phyloP scores from a whole-genome alignment of 1,140 invertebrate genomes.

The Drosophila mojavensis region DNA sequence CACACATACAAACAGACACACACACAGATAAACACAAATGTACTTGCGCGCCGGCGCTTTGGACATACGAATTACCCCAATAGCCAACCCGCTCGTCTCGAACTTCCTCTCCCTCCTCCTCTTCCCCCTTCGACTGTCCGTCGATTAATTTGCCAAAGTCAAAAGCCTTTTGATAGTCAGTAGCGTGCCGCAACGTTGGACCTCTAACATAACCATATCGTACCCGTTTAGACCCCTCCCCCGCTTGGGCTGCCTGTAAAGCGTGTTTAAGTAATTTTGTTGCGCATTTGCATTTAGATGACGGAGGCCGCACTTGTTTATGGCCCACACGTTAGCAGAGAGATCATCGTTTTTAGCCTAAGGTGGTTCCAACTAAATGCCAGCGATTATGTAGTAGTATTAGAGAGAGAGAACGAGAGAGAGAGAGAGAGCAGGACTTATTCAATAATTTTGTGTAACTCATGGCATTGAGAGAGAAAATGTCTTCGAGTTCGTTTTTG shows the following conservation, averaged over 20 bases:
- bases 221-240: constrained; percentile 31
- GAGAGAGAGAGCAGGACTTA: neutral
- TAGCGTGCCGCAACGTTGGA: constrained; percentile 74
- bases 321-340: constrained; percentile 53
- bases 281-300: constrained; percentile 78
- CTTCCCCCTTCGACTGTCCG: constrained; percentile 21
- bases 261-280: constrained; percentile 66
- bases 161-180: constrained; percentile 78
- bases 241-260: constrained; percentile 4
- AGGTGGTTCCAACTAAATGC: constrained; percentile 11
- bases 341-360: constrained; percentile 9
- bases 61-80: constrained; percentile 45
- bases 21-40: constrained; percentile 16
- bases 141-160: constrained; percentile 79
- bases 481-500: too few species aligned
- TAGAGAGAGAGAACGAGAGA: neutral
- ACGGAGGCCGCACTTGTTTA: constrained; percentile 67
- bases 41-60: constrained; percentile 52
- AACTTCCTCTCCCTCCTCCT: neutral
- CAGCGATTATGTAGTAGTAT: constrained; percentile 3
- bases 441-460: neutral
- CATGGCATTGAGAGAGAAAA: too few species aligned
- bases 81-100: neutral
- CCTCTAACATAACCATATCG: constrained; percentile 48
- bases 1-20: constrained; percentile 57